Base-by-base conservation (phyloP, 2,113 vertebrate genomes). In the Bufo bufo region DNA sequence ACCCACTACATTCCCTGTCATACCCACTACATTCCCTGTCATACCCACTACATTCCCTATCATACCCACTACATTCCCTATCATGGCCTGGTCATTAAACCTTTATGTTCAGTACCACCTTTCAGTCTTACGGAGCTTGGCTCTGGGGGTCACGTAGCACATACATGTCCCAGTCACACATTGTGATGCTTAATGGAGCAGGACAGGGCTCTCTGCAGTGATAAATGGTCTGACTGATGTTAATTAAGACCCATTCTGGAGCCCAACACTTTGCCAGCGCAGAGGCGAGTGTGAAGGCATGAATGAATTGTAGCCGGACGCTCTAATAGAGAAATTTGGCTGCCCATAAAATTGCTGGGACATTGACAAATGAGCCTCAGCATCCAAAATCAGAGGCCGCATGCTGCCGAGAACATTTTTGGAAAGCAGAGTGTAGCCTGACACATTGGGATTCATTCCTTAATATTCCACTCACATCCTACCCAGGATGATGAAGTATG, bases 231-330 rank as follows among this genome's bases (percentile, higher is more conserved):
- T 87, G 85, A 71, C 59, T 54, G 77, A 87, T 87, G 50, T 87
- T 87, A 87, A 87, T 87, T 80, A 87, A 87, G 77, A 80, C 58
- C 85, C 63, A 65, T 71, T 79, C 63, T 56, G 49, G 66, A 59
- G 71, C 79, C 66, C 59, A 71, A 23, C 47, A 16, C 56, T 56
- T 20, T 77, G 54, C 72, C 84, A 61, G 61, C 77, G 3, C 7
- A 23, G 47, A 71, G 47, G 23, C n/a, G 33, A 19, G 43, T 52
- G 49, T 49, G 50, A 14, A 47, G 61, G 77, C 61, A 54, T 50
- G 59, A 69, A 69, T 54, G 61, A 56, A 87, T 82, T 82, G 78
- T 69, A 17, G 69, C 43, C 13, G 23, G 52, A 23, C 56, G 52
- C 52, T 77, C 54, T 63, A 54, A 83, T 77, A 88, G 16, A 83